Evolutionary conservation across 2,797 vertebrate genomes (phyloP).

Genomic region (Phalloptychus januarius): DNA sequence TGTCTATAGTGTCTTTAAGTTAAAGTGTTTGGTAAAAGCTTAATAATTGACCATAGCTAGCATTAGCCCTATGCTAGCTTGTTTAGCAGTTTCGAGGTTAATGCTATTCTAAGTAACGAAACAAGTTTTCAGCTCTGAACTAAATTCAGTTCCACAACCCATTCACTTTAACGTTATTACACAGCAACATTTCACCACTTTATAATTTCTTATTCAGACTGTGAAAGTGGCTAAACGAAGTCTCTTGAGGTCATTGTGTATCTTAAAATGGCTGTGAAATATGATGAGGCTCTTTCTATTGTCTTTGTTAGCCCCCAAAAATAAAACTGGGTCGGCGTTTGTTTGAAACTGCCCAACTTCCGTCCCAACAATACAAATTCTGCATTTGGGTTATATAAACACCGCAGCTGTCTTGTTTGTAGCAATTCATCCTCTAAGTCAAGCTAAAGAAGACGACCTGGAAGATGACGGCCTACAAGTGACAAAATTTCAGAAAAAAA

Average conservation of each 20-base stretch:
- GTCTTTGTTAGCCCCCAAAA: not conserved
- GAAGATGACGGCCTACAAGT: not conserved
- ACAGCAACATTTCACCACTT: not conserved
- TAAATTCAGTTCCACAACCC: not conserved
- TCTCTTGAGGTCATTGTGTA: not conserved
- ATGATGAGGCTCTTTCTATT: not conserved
- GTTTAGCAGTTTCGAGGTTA: not conserved
- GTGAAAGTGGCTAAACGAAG: not conserved
- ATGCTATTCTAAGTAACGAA: not conserved
- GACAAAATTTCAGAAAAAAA: not conserved
- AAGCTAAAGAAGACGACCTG: not conserved
- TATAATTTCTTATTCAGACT: not conserved
- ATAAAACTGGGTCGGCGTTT: not conserved
- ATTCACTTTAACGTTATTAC: not conserved
- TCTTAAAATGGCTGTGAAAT: not conserved
- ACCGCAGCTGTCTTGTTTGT: not conserved
- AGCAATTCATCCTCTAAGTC: not conserved
- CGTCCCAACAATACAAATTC: not conserved
- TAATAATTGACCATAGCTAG: not conserved
- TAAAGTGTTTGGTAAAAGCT: not conserved
- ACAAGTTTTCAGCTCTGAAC: not conserved
- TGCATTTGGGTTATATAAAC: not conserved
- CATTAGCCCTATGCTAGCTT: not conserved
- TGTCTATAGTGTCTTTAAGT: not conserved
- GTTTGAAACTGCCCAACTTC: not conserved